phyloP scores from a whole-genome alignment of 2,797 vertebrate genomes.

The Rhinophrynus dorsalis region DNA sequence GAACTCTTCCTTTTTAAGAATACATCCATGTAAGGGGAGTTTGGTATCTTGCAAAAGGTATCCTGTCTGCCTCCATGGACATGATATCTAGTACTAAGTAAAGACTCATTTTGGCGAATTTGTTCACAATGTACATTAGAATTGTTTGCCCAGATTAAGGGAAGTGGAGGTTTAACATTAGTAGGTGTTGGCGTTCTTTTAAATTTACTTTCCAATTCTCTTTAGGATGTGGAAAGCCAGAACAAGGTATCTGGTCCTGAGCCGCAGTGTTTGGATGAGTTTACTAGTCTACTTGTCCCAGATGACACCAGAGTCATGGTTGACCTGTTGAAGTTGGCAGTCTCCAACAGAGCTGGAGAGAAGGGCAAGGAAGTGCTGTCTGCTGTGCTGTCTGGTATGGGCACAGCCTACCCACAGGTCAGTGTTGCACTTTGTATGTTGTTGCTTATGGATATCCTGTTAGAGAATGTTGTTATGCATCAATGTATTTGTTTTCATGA shows the following conservation, averaged over 20 bases:
- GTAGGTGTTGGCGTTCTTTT: not conserved
- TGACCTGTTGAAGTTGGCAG: slow-evolving; percentile 92
- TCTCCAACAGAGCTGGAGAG: slow-evolving; percentile 89
- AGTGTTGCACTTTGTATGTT: slow-evolving; percentile 48
- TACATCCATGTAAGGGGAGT: no score
- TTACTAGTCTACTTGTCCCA: slow-evolving; percentile 88
- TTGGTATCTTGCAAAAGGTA: no score
- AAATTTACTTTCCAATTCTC: not conserved
- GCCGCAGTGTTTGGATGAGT: slow-evolving; percentile 94
- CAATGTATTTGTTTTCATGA: no score
- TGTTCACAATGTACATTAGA: no score
- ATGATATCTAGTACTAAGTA: no score
- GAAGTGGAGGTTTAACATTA: no score
- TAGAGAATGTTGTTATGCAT: no score
- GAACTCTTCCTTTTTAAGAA: no score
- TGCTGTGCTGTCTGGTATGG: slow-evolving; percentile 94
- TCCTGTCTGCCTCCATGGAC: no score
- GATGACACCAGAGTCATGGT: slow-evolving; percentile 96
- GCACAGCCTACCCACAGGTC: slow-evolving; percentile 95
- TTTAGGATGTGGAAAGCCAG: slow-evolving; percentile 90
- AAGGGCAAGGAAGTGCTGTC: slow-evolving; percentile 93
- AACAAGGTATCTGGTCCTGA: slow-evolving; percentile 88
- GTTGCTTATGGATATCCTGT: no score
- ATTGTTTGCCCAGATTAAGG: no score
- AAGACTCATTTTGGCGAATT: no score